phyloP scores from a whole-genome alignment of 2,113 vertebrate species.

The Antechinus stuartii region DNA sequence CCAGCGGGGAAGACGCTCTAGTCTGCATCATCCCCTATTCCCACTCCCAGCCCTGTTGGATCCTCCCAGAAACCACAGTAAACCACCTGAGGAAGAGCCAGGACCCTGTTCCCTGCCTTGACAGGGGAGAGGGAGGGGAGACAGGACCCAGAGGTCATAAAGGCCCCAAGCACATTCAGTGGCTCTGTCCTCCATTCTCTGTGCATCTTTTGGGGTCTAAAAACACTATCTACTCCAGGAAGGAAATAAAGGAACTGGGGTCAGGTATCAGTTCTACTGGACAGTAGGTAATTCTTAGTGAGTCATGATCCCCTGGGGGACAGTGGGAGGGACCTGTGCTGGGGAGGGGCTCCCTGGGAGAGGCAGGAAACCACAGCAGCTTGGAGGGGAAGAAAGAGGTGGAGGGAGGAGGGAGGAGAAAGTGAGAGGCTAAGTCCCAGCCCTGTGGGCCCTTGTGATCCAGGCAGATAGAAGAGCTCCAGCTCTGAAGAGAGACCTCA shows the following conservation, averaged over 20 bases:
- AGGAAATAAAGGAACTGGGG: background rate
- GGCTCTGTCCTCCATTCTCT: background rate
- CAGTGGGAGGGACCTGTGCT: background rate
- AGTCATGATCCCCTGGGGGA: background rate
- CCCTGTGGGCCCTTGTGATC: background rate
- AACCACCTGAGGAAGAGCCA: too few species aligned
- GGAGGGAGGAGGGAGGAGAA: background rate
- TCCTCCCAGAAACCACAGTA: too few species aligned
- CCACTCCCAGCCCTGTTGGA: too few species aligned
- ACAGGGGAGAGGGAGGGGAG: too few species aligned
- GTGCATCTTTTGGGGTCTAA: background rate
- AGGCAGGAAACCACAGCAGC: background rate
- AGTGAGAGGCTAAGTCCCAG: background rate
- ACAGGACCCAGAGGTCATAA: background rate
- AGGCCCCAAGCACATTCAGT: background rate
- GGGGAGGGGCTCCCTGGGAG: background rate
- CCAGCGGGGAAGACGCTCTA: too few species aligned
- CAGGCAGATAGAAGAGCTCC: too few species aligned
- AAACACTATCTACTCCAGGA: background rate
- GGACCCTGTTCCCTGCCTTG: too few species aligned
- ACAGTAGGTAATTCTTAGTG: background rate
- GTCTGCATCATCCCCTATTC: too few species aligned
- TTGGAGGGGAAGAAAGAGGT: background rate
- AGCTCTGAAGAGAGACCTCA: too few species aligned
- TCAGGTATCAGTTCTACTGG: background rate